phyloP scores from a whole-genome alignment of 2,888 invertebrate genomes.

The Cabera pusaria region DNA sequence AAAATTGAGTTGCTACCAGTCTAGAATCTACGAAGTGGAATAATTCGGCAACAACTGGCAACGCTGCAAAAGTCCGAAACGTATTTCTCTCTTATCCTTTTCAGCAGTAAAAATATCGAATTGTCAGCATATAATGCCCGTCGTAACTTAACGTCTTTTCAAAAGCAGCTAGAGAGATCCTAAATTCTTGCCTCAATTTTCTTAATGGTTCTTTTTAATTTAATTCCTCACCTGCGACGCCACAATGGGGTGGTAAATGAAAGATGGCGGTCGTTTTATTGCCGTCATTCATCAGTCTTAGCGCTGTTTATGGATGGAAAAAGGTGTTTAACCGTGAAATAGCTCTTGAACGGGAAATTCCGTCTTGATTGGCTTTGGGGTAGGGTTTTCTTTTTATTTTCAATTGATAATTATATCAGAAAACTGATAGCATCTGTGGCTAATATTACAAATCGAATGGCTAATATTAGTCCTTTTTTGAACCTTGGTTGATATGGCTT shows the following conservation, averaged over 20 bases:
- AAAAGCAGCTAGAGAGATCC: slow-evolving; percentile 8
- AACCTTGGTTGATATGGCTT: too few species aligned
- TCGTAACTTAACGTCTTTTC: slow-evolving; percentile 10
- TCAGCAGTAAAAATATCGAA: slow-evolving; percentile 1
- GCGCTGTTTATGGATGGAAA: slow-evolving; percentile 33
- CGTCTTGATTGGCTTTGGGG: slow-evolving; percentile 9
- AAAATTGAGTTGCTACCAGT: too few species aligned
- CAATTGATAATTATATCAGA: too few species aligned
- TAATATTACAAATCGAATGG: too few species aligned
- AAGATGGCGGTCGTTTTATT: slow-evolving; percentile 45
- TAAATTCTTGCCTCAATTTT: slow-evolving; percentile 25
- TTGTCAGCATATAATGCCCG: slow-evolving; percentile 9
- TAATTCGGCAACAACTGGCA: too few species aligned
- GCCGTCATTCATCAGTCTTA: slow-evolving; percentile 44
- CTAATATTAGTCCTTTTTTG: too few species aligned
- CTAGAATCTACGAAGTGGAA: too few species aligned
- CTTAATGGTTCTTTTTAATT: slow-evolving; percentile 36
- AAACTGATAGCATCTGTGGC: too few species aligned
- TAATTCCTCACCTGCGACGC: slow-evolving; percentile 41
- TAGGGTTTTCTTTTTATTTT: not conserved
- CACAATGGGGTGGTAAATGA: slow-evolving; percentile 40
- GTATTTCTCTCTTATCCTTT: too few species aligned
- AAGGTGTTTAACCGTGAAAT: slow-evolving; percentile 36
- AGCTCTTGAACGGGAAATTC: slow-evolving; percentile 22
- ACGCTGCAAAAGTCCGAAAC: too few species aligned